phyloP scores from a whole-genome alignment of 1,140 invertebrate genomes.

The Polyergus mexicanus region DNA sequence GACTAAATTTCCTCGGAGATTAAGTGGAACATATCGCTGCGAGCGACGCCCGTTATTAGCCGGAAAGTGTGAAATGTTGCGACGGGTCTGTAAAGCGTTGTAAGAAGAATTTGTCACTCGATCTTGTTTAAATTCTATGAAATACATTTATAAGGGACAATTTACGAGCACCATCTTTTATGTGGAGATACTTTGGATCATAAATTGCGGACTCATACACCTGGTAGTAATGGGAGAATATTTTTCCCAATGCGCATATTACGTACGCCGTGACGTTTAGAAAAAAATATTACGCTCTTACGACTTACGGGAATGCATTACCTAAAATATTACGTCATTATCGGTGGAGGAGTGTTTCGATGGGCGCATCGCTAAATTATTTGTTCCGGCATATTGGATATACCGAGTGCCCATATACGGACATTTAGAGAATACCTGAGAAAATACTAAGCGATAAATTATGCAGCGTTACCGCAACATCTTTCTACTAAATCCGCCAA shows the following conservation, averaged over 20 bases:
- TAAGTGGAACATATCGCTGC: slow-evolving; percentile 55
- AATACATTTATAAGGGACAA: slow-evolving; percentile 68
- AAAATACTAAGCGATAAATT: slow-evolving; percentile 53
- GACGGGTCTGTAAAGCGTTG: slow-evolving; percentile 57
- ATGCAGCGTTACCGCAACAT: slow-evolving; percentile 36
- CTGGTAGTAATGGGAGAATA: slow-evolving; percentile 69
- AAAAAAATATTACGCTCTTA: slow-evolving; percentile 56
- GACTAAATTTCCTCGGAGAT: slow-evolving; percentile 53
- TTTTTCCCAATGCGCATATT: slow-evolving; percentile 69
- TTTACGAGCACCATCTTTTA: slow-evolving; percentile 57
- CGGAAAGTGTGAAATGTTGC: slow-evolving; percentile 61
- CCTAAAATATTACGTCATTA: slow-evolving; percentile 62
- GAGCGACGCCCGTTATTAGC: slow-evolving; percentile 48
- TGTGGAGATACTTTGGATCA: slow-evolving; percentile 54
- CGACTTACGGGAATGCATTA: slow-evolving; percentile 58
- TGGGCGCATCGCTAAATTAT: slow-evolving; percentile 42
- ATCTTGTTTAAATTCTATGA: slow-evolving; percentile 71
- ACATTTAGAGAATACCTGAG: slow-evolving; percentile 32
- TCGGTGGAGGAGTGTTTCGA: slow-evolving; percentile 44
- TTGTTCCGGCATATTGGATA: slow-evolving; percentile 33
- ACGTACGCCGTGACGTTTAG: slow-evolving; percentile 51
- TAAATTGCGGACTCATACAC: slow-evolving; percentile 65
- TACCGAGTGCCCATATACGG: neutral
- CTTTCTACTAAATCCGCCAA: slow-evolving; percentile 38
- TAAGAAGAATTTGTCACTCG: slow-evolving; percentile 57